Evolutionary conservation across 2,888 invertebrate genomes (phyloP), one percentile per base, ranked within the genome.

Genomic region (Mamestra brassicae): DNA sequence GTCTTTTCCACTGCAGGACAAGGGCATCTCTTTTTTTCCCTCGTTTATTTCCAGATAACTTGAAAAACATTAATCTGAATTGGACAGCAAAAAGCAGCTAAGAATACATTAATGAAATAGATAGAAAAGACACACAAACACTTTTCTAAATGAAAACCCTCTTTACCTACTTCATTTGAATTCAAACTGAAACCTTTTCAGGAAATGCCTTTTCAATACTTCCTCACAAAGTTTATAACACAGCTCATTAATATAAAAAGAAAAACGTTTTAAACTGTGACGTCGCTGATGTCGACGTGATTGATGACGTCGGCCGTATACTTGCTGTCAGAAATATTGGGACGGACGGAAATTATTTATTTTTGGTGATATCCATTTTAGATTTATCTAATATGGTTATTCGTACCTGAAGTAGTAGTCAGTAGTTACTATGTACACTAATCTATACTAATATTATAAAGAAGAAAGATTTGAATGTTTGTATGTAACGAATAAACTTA

Each of bases 251-350:
- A 82, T 83, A 78, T 63, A 83, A 76, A 85, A 86, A 74, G 83
- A 68, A 66, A 79, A 85, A 62, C 81, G 81, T 80, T 87, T 85
- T 73, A 68, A 86, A 84, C 72, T 73, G 79, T 78, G 81, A 76
- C 83, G 76, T 76, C 78, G 69, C 45, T 73, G 78, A 83, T 81
- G 85, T 77, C 78, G 34, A 38, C 67, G 75, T 89, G 89, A 89
- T 90, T 86, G 88, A 90, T 89, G 87, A 84, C 71, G 70, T 69
- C 10, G 11, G 4, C 34, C 38, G 81, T 87, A 87, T 86, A 89
- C 76, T 83, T 26, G 26, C 66, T 26, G 61, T 47, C 76, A 76
- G 57, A 76, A 71, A 76, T 68, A 76, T 69, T 74, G 42, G 61
- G 45, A 15, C n/a, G 5, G 52, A 3, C 52, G 7, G 65, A 70